Evolutionary conservation across 2,113 vertebrate species (phyloP).

Genomic region (Neotoma lepida): DNA sequence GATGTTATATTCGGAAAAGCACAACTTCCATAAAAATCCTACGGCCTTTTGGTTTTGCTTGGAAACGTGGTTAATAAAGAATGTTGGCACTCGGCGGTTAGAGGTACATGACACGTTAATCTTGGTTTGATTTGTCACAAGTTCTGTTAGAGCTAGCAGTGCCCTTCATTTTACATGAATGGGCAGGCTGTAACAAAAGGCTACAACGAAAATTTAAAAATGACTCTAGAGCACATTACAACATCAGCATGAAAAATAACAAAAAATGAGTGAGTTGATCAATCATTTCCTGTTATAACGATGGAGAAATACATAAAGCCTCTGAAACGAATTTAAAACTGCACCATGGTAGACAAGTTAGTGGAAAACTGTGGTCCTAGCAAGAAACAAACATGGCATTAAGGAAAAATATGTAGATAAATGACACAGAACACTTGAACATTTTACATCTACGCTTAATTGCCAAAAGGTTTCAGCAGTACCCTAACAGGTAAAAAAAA

Average conservation of each 20-base stretch:
- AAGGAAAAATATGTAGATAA: background rate
- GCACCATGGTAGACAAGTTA: background rate
- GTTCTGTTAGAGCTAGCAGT: constrained; percentile 61
- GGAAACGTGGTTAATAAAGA: constrained; percentile 77
- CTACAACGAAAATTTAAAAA: constrained; percentile 34
- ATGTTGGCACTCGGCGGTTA: constrained; percentile 61
- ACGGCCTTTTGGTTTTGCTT: constrained; percentile 74
- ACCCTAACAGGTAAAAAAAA: background rate
- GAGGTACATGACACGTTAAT: constrained; percentile 72
- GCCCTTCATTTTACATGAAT: constrained; percentile 4
- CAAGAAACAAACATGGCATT: background rate
- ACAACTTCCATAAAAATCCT: constrained; percentile 57
- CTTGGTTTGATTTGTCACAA: constrained; percentile 70
- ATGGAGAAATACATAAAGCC: constrained; percentile 4
- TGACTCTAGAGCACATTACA: constrained; percentile 42
- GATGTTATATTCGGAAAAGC: constrained; percentile 64
- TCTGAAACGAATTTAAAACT: constrained; percentile 20
- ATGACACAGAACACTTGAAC: background rate
- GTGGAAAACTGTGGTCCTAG: background rate
- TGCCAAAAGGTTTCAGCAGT: background rate
- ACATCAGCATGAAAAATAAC: constrained; percentile 47
- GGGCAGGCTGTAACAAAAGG: constrained; percentile 13
- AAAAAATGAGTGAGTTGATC: constrained; percentile 38
- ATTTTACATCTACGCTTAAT: background rate
- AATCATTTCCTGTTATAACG: constrained; percentile 52